phyloP scores from a whole-genome alignment of 2,797 vertebrate genomes.

The Ceryle rudis region DNA sequence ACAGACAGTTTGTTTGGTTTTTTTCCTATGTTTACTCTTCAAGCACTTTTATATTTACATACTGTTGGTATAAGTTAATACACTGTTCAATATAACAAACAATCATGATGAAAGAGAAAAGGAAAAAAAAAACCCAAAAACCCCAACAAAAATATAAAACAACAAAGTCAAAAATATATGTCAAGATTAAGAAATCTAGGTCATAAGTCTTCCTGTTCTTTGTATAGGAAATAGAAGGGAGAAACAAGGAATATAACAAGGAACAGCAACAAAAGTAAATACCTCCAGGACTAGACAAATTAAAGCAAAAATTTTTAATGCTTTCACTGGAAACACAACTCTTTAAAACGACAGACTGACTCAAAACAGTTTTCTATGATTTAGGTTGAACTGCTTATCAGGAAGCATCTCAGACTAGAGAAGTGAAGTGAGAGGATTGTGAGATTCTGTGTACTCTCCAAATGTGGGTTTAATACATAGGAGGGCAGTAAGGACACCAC shows the following conservation, averaged over 20 bases:
- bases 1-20: not conserved
- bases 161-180: not conserved
- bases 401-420: not conserved
- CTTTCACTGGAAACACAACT: not conserved
- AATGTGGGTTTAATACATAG: not conserved
- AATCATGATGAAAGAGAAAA: not conserved
- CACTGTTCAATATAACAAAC: not conserved
- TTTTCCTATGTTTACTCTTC: not conserved
- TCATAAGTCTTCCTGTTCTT: not conserved
- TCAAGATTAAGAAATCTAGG: not conserved
- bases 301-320: not conserved
- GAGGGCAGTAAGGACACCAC: not conserved
- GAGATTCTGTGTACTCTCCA: not conserved
- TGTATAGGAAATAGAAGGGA: not conserved
- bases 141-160: too few relatives aligned
- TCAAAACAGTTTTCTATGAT: not conserved
- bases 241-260: not conserved
- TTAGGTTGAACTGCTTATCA: not conserved
- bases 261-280: not conserved
- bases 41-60: not conserved
- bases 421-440: not conserved
- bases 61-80: not conserved
- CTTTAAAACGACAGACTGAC: not conserved
- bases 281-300: not conserved
- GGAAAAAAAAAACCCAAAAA: accelerated